Evolutionary conservation across 2,797 vertebrate species (phyloP).

Genomic region (Coilia nasus): DNA sequence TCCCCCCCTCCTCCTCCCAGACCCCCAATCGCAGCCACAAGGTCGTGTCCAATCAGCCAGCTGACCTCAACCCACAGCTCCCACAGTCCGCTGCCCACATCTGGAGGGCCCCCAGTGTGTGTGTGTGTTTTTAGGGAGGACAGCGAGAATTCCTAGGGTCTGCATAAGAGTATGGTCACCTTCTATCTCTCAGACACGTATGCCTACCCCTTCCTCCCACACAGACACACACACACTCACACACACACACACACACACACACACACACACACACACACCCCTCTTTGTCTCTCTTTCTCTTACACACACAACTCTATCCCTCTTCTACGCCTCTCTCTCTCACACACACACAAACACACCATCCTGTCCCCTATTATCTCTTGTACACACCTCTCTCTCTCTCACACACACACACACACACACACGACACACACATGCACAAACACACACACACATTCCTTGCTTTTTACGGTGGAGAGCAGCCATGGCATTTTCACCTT

Average conservation of each 20-base stretch:
- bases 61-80: slow-evolving; percentile 43
- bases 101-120: slow-evolving; percentile 57
- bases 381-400: not conserved
- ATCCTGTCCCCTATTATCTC: not conserved
- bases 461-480: not conserved
- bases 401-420: slow-evolving; percentile 24
- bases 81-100: slow-evolving; percentile 62
- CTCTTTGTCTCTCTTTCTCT: not conserved
- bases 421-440: slow-evolving; percentile 19
- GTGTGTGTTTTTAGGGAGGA: slow-evolving; percentile 2
- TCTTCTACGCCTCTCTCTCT: not conserved
- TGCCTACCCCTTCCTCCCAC: slow-evolving; percentile 22
- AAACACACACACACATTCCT: slow-evolving; percentile 28
- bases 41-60: slow-evolving; percentile 53
- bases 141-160: not conserved
- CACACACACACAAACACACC: slow-evolving; percentile 34
- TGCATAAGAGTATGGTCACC: slow-evolving; percentile 1
- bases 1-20: slow-evolving; percentile 43
- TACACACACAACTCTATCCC: not conserved
- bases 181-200: not conserved
- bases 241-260: slow-evolving; percentile 25
- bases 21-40: slow-evolving; percentile 63
- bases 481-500: slow-evolving; percentile 6
- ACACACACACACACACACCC: not conserved
- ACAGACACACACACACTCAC: slow-evolving; percentile 31